phyloP scores from a whole-genome alignment of 2,888 invertebrate species.

The Sphaerophoria taeniata region DNA sequence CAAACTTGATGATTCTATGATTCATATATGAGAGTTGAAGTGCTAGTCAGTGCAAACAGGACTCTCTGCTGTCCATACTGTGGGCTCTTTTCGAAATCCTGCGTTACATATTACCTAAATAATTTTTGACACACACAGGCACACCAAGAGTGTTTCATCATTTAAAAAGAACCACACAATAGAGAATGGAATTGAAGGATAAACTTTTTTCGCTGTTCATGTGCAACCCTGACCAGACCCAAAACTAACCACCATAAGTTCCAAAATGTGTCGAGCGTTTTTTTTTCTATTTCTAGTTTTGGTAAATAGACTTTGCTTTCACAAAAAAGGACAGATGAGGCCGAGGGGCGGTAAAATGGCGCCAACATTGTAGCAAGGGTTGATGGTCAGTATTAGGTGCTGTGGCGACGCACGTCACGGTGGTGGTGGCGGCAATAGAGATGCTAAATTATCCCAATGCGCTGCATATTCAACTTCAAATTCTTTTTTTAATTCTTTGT shows the following conservation, averaged over 20 bases:
- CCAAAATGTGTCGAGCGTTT: slow-evolving; percentile 48
- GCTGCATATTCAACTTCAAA: too few relatives aligned
- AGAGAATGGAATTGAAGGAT: slow-evolving; percentile 42
- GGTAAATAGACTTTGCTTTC: slow-evolving; percentile 10
- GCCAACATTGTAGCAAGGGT: not conserved
- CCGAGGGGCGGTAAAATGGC: not conserved
- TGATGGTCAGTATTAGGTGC: not conserved
- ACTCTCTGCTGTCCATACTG: too few relatives aligned
- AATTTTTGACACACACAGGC: slow-evolving; percentile 37
- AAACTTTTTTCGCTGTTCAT: slow-evolving; percentile 33
- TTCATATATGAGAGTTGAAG: slow-evolving; percentile 59
- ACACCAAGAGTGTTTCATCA: not conserved
- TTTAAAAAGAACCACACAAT: slow-evolving; percentile 38
- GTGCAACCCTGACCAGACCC: not conserved
- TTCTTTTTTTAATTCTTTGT: not conserved
- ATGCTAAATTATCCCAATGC: slow-evolving; percentile 33
- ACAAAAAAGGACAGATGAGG: not conserved
- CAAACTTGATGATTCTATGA: too few relatives aligned
- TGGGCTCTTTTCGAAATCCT: slow-evolving; percentile 26
- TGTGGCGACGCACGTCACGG: slow-evolving; percentile 9
- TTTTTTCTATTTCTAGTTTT: slow-evolving; percentile 36
- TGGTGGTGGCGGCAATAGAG: too few relatives aligned
- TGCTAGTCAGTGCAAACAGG: slow-evolving; percentile 45
- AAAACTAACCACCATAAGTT: not conserved
- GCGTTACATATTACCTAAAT: slow-evolving; percentile 64